Evolutionary conservation across 2,113 vertebrate species (phyloP), one percentile per base, ranked within the genome.

Genomic region (Physeter macrocephalus): DNA sequence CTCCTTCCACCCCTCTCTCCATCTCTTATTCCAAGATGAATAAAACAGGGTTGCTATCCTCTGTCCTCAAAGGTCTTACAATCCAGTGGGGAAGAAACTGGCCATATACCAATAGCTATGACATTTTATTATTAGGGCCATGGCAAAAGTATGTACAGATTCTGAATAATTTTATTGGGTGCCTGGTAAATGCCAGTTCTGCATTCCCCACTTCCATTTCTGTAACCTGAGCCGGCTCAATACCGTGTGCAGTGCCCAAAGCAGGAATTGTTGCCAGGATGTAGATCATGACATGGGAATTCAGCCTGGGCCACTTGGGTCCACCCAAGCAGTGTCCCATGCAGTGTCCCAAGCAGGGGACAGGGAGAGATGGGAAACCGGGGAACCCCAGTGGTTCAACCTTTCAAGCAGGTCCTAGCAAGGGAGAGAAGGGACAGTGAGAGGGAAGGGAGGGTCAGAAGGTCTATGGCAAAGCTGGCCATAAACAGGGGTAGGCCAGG

Each of bases 241-340:
- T 0, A 14, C 57, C 5, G 8, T 31, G 34, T 39, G 34, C 29
- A 67, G 34, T 1, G 4, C 36, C 81, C 29, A 3, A 2, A 41
- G 46, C 82, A 97, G 25, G 61, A 64, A 57, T 71, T 43, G 23
- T 49, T 34, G 59, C 18, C 54, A 77, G 27, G 2, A 5, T 61
- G 36, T 4, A n/a, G 71, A 36, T 71, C 41, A 6, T 7, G 59
- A 27, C 3, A 29, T 0, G 3, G 2, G 31, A 67, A 34, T 52
- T 39, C 39, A 84, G 8, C 7, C 13, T 36, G 31, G 85, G 41
- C 7, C 52, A 25, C 39, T 62, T 21, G 1, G 27, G 54, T 17
- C 66, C 29, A 69, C 49, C 34, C 8, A 17, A 57, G n/a, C 14
- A 94, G 36, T 4, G 25, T 23, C 49, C 34, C 6, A 17, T 57